Conservation (phyloP, 1,140 invertebrate genomes). For the Drosophila truncata region DNA sequence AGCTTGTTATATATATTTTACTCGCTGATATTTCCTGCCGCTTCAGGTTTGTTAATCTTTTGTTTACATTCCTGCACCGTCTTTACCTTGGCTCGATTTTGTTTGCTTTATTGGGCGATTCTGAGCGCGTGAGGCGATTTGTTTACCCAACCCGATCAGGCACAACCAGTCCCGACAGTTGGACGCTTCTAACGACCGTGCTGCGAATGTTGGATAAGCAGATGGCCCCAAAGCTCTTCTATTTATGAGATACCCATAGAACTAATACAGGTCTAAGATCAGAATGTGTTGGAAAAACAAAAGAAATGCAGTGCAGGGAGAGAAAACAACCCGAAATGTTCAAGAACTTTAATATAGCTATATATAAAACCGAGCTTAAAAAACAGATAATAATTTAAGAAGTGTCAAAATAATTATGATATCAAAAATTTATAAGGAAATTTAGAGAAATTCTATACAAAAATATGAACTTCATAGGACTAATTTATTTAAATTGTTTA, state of each 20-base stretch:
- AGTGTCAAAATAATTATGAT: background rate
- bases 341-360: background rate
- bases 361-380: background rate
- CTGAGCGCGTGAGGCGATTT: slow-evolving; percentile 28
- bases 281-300: slow-evolving; percentile 2
- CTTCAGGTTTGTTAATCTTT: slow-evolving; percentile 2
- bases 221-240: slow-evolving; percentile 25
- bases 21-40: slow-evolving; percentile 28
- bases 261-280: slow-evolving; percentile 4
- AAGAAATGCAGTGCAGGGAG: slow-evolving; percentile 5
- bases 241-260: slow-evolving; percentile 23
- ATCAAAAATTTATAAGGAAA: too few species aligned
- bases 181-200: slow-evolving; percentile 29
- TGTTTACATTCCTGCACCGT: slow-evolving; percentile 37
- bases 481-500: background rate
- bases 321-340: background rate
- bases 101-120: slow-evolving; percentile 41
- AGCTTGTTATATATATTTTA: slow-evolving; percentile 2
- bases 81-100: slow-evolving; percentile 40
- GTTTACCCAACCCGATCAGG: slow-evolving; percentile 28
- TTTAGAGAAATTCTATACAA: background rate
- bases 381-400: background rate
- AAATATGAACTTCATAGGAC: background rate
- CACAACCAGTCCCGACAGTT: slow-evolving; percentile 3
- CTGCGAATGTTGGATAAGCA: slow-evolving; percentile 44